Evolutionary conservation across 2,888 invertebrate species (phyloP), one percentile per base, ranked within the genome.

Genomic region (Xestia sexstrigata): DNA sequence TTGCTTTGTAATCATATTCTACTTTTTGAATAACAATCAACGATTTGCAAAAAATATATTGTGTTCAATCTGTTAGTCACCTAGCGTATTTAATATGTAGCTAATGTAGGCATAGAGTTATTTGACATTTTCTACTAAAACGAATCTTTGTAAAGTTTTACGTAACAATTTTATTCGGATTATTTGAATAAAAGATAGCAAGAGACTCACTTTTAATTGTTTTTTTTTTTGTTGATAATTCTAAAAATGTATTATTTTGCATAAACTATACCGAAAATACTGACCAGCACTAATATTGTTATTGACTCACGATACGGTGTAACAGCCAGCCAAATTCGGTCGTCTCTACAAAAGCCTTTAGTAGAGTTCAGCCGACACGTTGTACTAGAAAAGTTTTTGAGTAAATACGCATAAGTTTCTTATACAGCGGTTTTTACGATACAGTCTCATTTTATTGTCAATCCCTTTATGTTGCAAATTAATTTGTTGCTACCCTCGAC

Each of bases 381-480:
- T 78, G 87, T 83, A 86, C 83, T 85, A 86, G 84, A 72, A 86
- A 91, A 90, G 81, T 90, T 91, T 86, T 82, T 84, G 81, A 87
- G 86, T 83, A 86, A 89, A 89, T 87, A 89, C 78, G 66, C 71
- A 80, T 77, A 86, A 87, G 84, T 88, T 87, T 70, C 81, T 81
- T 73, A 76, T 45, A 78, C 39, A 72, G 66, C 62, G 55, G 70
- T 76, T 83, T 83, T 84, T 87, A 85, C 81, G 82, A 87, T 84
- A 80, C 78, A 76, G 65, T 68, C 68, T 65, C 70, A 26, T 72
- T 83, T 83, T 81, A 86, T 81, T 83, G 78, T 58, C 86, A 83
- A 83, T 86, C 67, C 83, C 78, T 83, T 78, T 84, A 77, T 81
- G 84, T 77, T 79, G 77, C 73, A 84, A 87, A 88, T 87, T 88